phyloP scores from a whole-genome alignment of 1,140 invertebrate species.

The Orius insidiosus region DNA sequence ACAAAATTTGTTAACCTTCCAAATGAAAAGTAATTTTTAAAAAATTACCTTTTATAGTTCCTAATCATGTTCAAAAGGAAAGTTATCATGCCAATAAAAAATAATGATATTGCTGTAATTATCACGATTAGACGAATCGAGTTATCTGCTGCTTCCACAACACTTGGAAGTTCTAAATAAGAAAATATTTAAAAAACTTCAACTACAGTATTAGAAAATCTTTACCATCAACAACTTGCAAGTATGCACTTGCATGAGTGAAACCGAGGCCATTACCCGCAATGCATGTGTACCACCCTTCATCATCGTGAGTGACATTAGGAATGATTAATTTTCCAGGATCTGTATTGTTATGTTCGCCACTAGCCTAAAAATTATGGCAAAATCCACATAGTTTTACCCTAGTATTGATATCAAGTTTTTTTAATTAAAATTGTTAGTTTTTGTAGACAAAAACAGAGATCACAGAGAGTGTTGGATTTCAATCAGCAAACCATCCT shows the following conservation, averaged over 20 bases:
- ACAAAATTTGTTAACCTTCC: no score
- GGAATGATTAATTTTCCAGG: conserved; percentile 52
- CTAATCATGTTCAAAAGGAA: no score
- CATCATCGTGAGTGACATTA: conserved; percentile 72
- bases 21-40: no score
- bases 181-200: no score
- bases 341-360: conserved; percentile 26
- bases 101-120: no score
- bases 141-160: no score
- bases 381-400: background rate
- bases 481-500: no score
- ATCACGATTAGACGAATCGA: no score
- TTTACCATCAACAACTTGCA: conserved; percentile 66
- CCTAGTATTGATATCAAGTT: background rate
- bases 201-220: conserved; percentile 19
- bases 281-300: conserved; percentile 86
- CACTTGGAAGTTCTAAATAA: no score
- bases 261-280: conserved; percentile 66
- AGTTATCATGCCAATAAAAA: no score
- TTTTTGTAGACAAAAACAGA: background rate
- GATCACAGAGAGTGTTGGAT: no score
- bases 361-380: conserved; percentile 1
- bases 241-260: conserved; percentile 59
- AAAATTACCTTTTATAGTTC: no score
- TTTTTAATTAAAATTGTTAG: background rate